phyloP scores from a whole-genome alignment of 2,888 invertebrate species.

The Osmoderma eremita region DNA sequence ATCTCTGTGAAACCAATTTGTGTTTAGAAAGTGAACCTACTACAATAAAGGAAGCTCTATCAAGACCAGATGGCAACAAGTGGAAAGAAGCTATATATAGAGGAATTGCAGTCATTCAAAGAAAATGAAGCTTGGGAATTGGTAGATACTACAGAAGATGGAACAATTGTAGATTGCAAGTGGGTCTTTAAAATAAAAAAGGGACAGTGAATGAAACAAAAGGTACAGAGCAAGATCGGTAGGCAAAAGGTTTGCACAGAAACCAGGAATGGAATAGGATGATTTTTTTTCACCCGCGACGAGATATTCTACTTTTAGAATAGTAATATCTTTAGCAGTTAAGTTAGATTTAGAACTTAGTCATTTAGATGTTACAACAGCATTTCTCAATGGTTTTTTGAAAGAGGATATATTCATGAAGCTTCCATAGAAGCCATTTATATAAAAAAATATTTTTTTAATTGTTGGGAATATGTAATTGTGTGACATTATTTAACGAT shows the following conservation, averaged over 20 bases:
- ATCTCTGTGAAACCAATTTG: no score
- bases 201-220: conserved; percentile 40
- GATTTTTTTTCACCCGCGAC: conserved; percentile 29
- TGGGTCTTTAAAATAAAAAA: conserved; percentile 47
- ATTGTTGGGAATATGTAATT: conserved; percentile 21
- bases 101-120: no score
- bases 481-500: conserved; percentile 28
- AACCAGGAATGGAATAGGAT: conserved; percentile 45
- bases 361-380: conserved; percentile 39
- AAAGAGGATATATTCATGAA: conserved; percentile 41
- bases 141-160: no score
- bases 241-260: conserved; percentile 47
- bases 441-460: conserved; percentile 34
- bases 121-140: no score
- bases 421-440: conserved; percentile 49
- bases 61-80: no score
- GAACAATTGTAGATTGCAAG: no score
- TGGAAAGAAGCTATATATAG: no score
- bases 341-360: conserved; percentile 37
- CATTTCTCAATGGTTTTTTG: conserved; percentile 25
- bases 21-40: not conserved
- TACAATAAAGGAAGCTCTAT: not conserved
- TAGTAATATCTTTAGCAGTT: conserved; percentile 29
- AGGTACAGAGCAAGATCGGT: conserved; percentile 47
- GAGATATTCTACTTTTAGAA: conserved; percentile 32